Conservation (phyloP, 1,140 invertebrate species). For the Ips nitidus region DNA sequence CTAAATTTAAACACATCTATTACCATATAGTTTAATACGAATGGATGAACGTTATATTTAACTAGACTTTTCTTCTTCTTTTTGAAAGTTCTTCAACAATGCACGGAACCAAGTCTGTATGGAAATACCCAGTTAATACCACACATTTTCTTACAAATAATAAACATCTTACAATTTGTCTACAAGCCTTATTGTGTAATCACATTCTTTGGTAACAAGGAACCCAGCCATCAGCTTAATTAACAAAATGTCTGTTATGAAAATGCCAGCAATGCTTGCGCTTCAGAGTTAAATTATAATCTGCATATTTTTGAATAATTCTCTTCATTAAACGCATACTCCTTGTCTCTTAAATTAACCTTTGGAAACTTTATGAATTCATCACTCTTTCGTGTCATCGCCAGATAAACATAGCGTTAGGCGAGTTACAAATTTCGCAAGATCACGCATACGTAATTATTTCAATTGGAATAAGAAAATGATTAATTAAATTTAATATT, state of each 20-base stretch:
- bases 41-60: no score
- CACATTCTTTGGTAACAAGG: background rate
- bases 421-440: background rate
- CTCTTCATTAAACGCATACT: constrained; percentile 8
- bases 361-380: constrained; percentile 9
- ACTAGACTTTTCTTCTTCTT: no score
- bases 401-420: background rate
- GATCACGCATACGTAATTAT: background rate
- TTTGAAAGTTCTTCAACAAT: no score
- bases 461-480: constrained; percentile 2
- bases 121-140: no score
- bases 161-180: no score
- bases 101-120: no score
- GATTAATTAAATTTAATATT: background rate
- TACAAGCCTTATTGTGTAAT: no score
- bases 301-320: constrained; percentile 14
- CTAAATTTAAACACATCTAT: no score
- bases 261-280: background rate
- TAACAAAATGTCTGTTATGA: background rate
- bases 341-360: constrained; percentile 16
- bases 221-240: constrained; percentile 1
- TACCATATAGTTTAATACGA: no score
- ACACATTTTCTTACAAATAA: no score
- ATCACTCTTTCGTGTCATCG: constrained; percentile 9
- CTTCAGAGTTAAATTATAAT: constrained; percentile 14